These are phyloP conservation scores for Nematostella vectensis DNA, from an alignment of 92 coral and sea anemone species.

Conservation along the genomic window DNA sequence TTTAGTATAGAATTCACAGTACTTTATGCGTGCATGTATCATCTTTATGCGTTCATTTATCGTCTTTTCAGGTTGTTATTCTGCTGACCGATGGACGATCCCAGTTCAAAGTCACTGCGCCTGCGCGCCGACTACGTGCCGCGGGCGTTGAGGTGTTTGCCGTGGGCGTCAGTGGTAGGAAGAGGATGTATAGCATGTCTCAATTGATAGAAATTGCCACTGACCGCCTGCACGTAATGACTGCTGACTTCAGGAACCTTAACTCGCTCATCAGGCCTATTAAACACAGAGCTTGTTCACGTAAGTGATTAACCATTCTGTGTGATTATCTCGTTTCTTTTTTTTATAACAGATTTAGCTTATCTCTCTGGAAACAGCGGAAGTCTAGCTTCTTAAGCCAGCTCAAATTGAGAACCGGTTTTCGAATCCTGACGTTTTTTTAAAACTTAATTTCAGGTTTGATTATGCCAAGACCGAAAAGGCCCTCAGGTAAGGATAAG, in stretches of 20 bases:
- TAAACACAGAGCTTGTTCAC: slow-evolving; percentile 42
- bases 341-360: too few relatives aligned
- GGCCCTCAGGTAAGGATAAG: too few relatives aligned
- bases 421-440: too few relatives aligned
- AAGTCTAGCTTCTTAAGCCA: too few relatives aligned
- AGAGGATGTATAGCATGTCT: slow-evolving; percentile 42
- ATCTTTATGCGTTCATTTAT: not conserved
- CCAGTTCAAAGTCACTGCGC: slow-evolving; percentile 33
- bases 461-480: too few relatives aligned
- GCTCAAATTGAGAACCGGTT: too few relatives aligned
- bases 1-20: too few relatives aligned
- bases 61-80: slow-evolving; percentile 7
- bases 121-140: slow-evolving; percentile 51
- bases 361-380: too few relatives aligned
- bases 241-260: slow-evolving; percentile 47
- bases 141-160: slow-evolving; percentile 52
- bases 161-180: slow-evolving; percentile 34
- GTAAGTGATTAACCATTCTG: slow-evolving; percentile 25
- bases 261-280: slow-evolving; percentile 34
- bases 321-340: not conserved
- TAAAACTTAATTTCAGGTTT: too few relatives aligned
- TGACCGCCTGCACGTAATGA: slow-evolving; percentile 49
- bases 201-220: slow-evolving; percentile 62
- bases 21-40: not conserved
- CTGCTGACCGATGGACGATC: slow-evolving; percentile 58